Percentiles rank a stretch among this genome's conserved stretches.
These are phyloP conservation scores for Hypsibius dujardini DNA, from an alignment of 1,140 invertebrate genomes.

Conservation along the genomic window DNA sequence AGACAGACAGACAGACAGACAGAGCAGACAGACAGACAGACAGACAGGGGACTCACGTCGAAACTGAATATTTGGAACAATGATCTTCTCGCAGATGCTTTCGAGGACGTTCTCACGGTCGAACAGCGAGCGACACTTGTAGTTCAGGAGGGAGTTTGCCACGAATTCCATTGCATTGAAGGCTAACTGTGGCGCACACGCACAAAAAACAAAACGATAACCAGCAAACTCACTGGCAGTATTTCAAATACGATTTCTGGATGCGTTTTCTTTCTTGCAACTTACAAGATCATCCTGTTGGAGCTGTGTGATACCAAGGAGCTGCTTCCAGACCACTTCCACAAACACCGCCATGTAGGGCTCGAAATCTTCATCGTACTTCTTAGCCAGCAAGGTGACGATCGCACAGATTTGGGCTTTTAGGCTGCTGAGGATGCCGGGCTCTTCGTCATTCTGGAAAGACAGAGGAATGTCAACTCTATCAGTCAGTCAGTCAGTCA, in stretches of 20 bases:
- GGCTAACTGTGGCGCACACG: too few species aligned
- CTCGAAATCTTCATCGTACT: slow-evolving; percentile 91
- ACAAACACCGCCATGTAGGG: slow-evolving; percentile 73
- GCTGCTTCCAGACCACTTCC: slow-evolving; percentile 71
- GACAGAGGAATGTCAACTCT: slow-evolving; percentile 22
- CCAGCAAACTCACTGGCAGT: slow-evolving; percentile 14
- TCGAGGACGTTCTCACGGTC: slow-evolving; percentile 65
- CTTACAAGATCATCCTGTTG: slow-evolving; percentile 75
- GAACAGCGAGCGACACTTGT: slow-evolving; percentile 69
- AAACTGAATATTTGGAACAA: slow-evolving; percentile 94
- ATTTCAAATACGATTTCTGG: slow-evolving; percentile 15
- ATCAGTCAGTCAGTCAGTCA: too few species aligned
- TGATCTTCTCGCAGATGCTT: slow-evolving; percentile 87
- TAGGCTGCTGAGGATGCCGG: slow-evolving; percentile 70
- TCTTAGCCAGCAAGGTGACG: slow-evolving; percentile 77
- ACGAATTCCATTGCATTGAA: slow-evolving; percentile 88
- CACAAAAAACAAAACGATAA: slow-evolving; percentile 23
- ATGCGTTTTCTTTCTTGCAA: slow-evolving; percentile 31
- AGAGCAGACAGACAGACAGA: slow-evolving; percentile 1
- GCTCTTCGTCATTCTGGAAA: slow-evolving; percentile 59
- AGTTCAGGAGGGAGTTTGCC: slow-evolving; percentile 73
- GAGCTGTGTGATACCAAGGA: slow-evolving; percentile 60
- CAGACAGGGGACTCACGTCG: slow-evolving; percentile 43
- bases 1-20: too few species aligned
- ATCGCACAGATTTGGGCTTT: slow-evolving; percentile 91